Conservation (phyloP, 2,797 vertebrate species). For the Microctenopoma lineatum region DNA sequence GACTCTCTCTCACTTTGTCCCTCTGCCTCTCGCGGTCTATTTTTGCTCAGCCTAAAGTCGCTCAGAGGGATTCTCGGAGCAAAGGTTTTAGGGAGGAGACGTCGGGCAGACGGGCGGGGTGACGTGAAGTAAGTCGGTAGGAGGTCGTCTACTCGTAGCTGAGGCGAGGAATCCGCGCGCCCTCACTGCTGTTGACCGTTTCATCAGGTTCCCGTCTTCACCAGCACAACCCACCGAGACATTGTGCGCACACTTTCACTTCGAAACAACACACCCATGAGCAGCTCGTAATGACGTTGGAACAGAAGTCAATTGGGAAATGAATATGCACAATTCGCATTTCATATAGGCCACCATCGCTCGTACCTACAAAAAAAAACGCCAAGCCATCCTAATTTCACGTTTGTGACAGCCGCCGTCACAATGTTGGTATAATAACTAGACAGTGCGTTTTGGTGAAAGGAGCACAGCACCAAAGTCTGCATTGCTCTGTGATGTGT, state of each 20-base stretch:
- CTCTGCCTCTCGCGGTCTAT: constrained; percentile 20
- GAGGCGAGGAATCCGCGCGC: constrained; percentile 63
- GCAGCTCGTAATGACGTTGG: neutral
- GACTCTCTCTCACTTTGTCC: constrained; percentile 35
- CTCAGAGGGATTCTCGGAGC: constrained; percentile 65
- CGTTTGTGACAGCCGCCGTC: neutral
- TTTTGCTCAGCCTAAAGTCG: constrained; percentile 45
- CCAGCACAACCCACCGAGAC: constrained; percentile 9
- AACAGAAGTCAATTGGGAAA: constrained; percentile 2
- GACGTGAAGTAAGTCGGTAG: constrained; percentile 75
- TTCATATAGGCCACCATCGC: neutral
- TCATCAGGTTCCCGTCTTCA: constrained; percentile 37
- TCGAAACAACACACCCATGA: constrained; percentile 3
- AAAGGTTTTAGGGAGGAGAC: constrained; percentile 76
- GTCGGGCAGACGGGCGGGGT: constrained; percentile 80
- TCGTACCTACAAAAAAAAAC: neutral
- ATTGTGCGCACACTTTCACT: constrained; percentile 26
- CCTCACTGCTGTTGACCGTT: constrained; percentile 47
- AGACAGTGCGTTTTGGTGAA: neutral
- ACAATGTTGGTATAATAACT: neutral
- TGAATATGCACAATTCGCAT: neutral
- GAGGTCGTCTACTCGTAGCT: constrained; percentile 69
- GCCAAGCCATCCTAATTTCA: neutral
- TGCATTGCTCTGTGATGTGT: constrained; percentile 11
- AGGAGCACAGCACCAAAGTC: neutral